Base-by-base conservation (phyloP, 2,888 invertebrate genomes). In the Hermodice carunculata region DNA sequence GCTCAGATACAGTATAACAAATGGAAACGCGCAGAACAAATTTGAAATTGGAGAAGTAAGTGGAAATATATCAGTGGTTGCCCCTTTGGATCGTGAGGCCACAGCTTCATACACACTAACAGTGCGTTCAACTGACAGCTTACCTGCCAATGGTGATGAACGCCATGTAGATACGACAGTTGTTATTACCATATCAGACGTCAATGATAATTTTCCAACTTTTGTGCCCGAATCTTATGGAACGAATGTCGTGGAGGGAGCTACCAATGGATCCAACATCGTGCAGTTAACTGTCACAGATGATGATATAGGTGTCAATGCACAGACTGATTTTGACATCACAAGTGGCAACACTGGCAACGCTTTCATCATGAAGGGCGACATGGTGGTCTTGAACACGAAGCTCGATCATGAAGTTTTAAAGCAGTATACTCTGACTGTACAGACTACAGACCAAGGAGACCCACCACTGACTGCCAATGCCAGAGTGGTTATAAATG, bases 121-220 rank as follows among this genome's bases (percentile, higher is more conserved):
- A 2, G 54, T 80, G 6, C 42, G 65, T 24, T 75, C 74, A 3
- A 70, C 61, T 6, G 77, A 77, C 63, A 62, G 64, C 32, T 42
- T 51, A 17, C 3, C 51, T 5, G 52, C 51, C n/a, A 65, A 66
- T 43, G 78, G 75, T 11, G 19, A 74, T 19, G 61, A 66, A 0
- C 59, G 61, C 37, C 69, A 59, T 53, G 68, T 65, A 8, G 70
- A 70, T 22, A 61, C 70, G 8, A 74, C 73, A 17, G 72, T 75
- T 3, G 70, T 76, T 2, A 66, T 81, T 1, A 73, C 76, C 17
- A 67, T 81, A 11, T 63, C 66, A 19, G 81, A 80, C 62, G 52
- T 74, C 14, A 80, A 81, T 62, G 80, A 81, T 66, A 78, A 78
- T 61, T 58, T 51, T 22, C 79, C 80, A 5, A 61, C 69, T 14